Evolutionary conservation across 2,113 vertebrate species (phyloP).

Genomic region (Centropristis striata): DNA sequence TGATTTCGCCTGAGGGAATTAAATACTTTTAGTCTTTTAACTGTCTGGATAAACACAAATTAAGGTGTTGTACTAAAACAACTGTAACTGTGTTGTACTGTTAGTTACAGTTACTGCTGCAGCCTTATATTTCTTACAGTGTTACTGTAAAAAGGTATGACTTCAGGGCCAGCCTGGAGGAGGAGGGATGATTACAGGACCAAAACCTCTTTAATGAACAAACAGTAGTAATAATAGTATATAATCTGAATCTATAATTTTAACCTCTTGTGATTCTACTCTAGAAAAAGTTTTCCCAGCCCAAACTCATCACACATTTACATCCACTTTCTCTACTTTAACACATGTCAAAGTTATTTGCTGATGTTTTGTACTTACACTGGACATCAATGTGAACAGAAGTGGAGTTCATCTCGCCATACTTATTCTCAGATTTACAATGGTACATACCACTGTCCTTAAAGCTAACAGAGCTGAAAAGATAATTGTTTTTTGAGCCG

Average conservation of each 20-base stretch:
- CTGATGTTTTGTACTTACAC: background rate
- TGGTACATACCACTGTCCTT: constrained; percentile 20
- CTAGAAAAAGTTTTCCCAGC: background rate
- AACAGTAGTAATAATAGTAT: too few species aligned
- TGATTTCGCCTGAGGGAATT: too few species aligned
- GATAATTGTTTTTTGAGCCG: background rate
- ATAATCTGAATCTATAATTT: background rate
- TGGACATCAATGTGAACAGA: background rate
- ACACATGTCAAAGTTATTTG: background rate
- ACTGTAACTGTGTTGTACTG: too few species aligned
- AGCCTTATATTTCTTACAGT: too few species aligned
- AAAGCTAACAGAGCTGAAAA: background rate
- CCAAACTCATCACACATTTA: background rate
- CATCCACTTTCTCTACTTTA: background rate
- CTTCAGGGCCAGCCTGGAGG: too few species aligned
- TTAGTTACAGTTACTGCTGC: too few species aligned
- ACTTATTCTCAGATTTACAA: constrained; percentile 18
- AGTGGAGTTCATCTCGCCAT: background rate
- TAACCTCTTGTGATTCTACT: background rate
- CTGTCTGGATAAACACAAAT: too few species aligned
- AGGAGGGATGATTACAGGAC: too few species aligned
- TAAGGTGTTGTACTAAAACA: too few species aligned
- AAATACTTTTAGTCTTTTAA: too few species aligned
- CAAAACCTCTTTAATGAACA: too few species aligned
- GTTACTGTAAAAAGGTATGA: too few species aligned